Conservation (phyloP, 2,113 vertebrate species). For the Poeciliopsis retropinna region DNA sequence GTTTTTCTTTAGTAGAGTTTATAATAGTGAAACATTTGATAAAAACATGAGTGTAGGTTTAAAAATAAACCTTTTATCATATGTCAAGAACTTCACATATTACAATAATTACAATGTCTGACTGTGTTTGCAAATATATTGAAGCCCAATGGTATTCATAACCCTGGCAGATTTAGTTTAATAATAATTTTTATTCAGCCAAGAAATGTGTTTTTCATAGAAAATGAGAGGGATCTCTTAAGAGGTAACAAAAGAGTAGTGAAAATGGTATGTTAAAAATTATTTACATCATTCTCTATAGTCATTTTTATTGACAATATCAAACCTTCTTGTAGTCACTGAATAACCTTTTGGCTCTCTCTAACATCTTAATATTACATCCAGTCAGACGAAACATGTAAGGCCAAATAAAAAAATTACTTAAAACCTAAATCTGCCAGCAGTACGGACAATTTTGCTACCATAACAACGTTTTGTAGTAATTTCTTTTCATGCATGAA, state of each 20-base stretch:
- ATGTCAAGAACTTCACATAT: neutral
- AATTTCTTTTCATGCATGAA: too few relatives aligned
- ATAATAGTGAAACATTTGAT: neutral
- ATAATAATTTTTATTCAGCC: neutral
- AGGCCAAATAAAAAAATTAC: neutral
- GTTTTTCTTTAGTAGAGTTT: too few relatives aligned
- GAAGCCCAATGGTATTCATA: neutral
- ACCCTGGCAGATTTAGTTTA: neutral
- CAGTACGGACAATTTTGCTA: neutral
- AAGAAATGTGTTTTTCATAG: too few relatives aligned
- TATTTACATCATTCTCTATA: too few relatives aligned
- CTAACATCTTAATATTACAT: neutral
- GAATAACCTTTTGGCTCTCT: neutral
- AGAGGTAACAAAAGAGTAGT: too few relatives aligned
- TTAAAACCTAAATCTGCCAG: neutral
- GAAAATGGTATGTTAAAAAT: too few relatives aligned
- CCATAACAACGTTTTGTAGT: too few relatives aligned
- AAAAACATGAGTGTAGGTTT: neutral
- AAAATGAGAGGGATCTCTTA: too few relatives aligned
- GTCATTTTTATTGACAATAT: too few relatives aligned
- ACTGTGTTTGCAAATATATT: neutral
- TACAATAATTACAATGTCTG: neutral
- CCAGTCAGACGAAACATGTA: neutral
- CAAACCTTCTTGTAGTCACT: too few relatives aligned
- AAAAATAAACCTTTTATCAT: neutral